Evolutionary conservation across 2,113 vertebrate genomes (phyloP).

Genomic region (Oreocharis arfaki): DNA sequence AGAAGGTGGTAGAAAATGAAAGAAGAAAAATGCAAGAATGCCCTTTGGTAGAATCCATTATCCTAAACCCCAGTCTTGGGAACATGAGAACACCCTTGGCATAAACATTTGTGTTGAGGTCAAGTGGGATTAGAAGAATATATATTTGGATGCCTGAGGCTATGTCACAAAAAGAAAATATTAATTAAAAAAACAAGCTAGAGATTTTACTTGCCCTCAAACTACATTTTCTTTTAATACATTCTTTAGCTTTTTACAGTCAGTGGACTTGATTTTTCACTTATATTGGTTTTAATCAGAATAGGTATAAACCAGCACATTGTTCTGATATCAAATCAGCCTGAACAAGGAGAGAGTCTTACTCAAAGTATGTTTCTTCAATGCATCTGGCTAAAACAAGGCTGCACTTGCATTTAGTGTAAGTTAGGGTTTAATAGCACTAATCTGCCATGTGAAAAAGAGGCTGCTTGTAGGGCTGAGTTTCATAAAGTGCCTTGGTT

Average conservation of each 20-base stretch:
- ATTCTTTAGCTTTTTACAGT: constrained; percentile 32
- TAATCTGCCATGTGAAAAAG: not conserved
- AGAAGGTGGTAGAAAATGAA: constrained; percentile 29
- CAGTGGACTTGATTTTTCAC: constrained; percentile 28
- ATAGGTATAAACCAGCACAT: not conserved
- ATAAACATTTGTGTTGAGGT: constrained; percentile 65
- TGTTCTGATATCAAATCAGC: not conserved
- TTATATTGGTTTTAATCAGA: constrained; percentile 35
- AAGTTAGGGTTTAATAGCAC: not conserved
- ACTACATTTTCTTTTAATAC: constrained; percentile 43
- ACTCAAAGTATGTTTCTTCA: not conserved
- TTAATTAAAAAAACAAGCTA: constrained; percentile 66
- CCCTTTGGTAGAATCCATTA: constrained; percentile 65
- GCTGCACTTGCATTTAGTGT: not conserved
- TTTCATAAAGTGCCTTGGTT: not conserved
- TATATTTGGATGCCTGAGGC: constrained; percentile 49
- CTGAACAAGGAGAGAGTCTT: not conserved
- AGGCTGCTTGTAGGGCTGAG: not conserved
- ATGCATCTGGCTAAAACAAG: not conserved
- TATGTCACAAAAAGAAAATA: constrained; percentile 56
- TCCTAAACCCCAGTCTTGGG: constrained; percentile 53
- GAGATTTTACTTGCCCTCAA: constrained; percentile 52
- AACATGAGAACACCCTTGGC: constrained; percentile 61
- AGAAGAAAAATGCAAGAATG: constrained; percentile 52
- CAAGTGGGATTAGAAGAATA: constrained; percentile 67